Evolutionary conservation across 2,888 invertebrate genomes (phyloP), one percentile per base, ranked within the genome.

Genomic region (Ceraclea dissimilis): DNA sequence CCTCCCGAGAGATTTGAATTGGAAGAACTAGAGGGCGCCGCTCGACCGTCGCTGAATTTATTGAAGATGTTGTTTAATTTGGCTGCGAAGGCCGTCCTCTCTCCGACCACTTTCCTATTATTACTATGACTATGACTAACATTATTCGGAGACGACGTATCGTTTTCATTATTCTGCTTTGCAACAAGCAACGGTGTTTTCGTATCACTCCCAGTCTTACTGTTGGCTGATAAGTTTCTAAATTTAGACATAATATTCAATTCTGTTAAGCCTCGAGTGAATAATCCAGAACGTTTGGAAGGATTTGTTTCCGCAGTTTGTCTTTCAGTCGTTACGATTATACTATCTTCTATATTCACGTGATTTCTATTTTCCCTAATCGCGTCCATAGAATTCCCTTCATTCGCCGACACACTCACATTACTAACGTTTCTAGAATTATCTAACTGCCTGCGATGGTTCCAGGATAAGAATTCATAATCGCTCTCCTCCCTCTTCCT

Each of bases 251-350:
- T 50, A 8, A 51, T 43, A 19, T 55, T 51, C 2, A 78, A 54
- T 33, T 78, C 77, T 0, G 77, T 78, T 0, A 78, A 55, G 0
- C 77, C 77, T 0, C 77, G 66, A 63, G 70, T 73, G 75, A 77
- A 76, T 26, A 76, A 50, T 1, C 60, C 52, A 8, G 39, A 49
- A n/a, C 43, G 17, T 11, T 34, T 20, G 2, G 49, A 10, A 6
- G 4, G 47, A 16, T 43, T 26, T 26, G 26, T 13, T 2, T 43
- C 43, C 13, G 43, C 6, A 16, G 5, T 13, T 17, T 43, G 43
- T 16, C 13, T 43, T 13, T 43, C 17, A 13, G 6, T 10, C 26
- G 5, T 10, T 10, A 26, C 26, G 10, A 8, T 4, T 8, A 4
- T 13, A 13, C 5, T 43, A 5, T 43, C 6, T 43, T 43, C 43